phyloP scores from a whole-genome alignment of 64 coral and sea anemone species.

The Astreopora myriophthalma region DNA sequence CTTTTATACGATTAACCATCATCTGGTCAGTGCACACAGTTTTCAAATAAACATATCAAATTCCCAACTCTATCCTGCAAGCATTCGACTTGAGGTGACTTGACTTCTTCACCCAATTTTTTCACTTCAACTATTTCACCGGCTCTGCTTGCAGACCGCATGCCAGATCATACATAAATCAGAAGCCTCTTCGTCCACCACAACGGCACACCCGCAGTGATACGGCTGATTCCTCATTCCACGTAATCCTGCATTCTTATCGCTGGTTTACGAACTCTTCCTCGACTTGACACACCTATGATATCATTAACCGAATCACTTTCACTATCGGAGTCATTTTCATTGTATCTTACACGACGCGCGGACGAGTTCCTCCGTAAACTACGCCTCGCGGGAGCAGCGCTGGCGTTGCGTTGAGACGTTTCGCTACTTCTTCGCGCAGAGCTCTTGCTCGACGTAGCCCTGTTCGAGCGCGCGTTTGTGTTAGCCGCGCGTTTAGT shows the following conservation, averaged over 20 bases:
- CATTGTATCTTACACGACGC: constrained; percentile 78
- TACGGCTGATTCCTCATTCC: constrained; percentile 12
- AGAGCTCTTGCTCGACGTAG: background rate
- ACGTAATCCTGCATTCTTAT: constrained; percentile 95
- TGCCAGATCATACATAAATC: background rate
- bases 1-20: background rate
- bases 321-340: constrained; percentile 79
- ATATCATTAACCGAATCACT: constrained; percentile 80
- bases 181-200: background rate
- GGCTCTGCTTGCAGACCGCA: background rate
- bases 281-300: constrained; percentile 90
- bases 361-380: constrained; percentile 54
- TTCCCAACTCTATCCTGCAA: background rate
- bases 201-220: too few relatives aligned
- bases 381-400: constrained; percentile 23
- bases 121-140: background rate
- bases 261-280: constrained; percentile 82
- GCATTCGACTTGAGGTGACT: background rate
- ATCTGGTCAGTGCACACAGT: too few relatives aligned
- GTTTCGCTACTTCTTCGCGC: constrained; percentile 69
- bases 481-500: constrained; percentile 46
- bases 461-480: background rate
- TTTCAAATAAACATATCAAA: background rate
- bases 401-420: constrained; percentile 47
- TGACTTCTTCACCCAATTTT: background rate